Evolutionary conservation across 2,888 invertebrate genomes (phyloP).

Genomic region (Colostygia pectinataria): DNA sequence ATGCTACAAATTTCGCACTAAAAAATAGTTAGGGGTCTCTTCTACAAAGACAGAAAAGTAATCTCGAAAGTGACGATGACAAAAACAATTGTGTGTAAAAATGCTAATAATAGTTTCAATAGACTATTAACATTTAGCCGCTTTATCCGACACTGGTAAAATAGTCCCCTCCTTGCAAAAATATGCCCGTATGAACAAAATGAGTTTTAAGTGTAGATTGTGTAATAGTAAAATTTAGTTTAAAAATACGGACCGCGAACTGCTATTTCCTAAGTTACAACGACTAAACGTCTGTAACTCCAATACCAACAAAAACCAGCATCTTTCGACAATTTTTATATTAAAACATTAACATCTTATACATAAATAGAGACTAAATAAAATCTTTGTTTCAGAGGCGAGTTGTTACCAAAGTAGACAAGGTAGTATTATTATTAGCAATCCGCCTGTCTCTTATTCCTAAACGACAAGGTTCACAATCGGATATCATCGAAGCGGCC

Average conservation of each 20-base stretch:
- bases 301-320: constrained; percentile 30
- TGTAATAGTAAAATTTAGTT: background rate
- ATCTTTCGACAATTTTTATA: constrained; percentile 26
- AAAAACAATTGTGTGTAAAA: background rate
- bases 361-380: constrained; percentile 29
- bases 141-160: background rate
- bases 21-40: no score
- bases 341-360: constrained; percentile 31
- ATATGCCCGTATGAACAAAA: background rate
- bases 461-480: constrained; percentile 11
- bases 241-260: background rate
- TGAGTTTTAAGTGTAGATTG: no score
- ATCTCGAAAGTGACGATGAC: background rate
- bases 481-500: constrained; percentile 1
- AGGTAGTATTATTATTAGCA: constrained; percentile 7
- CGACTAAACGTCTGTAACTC: constrained; percentile 6
- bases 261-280: constrained; percentile 1
- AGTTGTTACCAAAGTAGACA: constrained; percentile 15
- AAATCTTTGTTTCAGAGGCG: constrained; percentile 29
- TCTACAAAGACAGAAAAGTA: no score
- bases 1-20: no score
- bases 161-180: background rate
- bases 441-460: no score
- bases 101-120: no score
- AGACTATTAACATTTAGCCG: background rate